Base-by-base conservation (phyloP, 2,888 invertebrate species). In the Eupithecia subumbrata region DNA sequence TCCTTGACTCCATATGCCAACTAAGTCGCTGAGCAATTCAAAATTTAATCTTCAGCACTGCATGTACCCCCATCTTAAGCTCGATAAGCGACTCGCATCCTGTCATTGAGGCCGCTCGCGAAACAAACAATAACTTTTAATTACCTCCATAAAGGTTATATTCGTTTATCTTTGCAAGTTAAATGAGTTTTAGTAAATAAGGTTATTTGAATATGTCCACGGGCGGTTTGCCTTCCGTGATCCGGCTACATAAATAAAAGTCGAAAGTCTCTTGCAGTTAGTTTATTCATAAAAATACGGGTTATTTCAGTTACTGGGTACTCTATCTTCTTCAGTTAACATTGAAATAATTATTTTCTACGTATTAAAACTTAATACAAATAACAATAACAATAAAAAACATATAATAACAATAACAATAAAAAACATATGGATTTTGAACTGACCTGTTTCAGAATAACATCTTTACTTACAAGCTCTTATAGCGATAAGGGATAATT, bases 151-250 rank as follows among this genome's bases (percentile, higher is more conserved):
- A 64, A 22, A 64, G 64, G 64, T 45, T 45, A n/a, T n/a, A 63
- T 71, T 60, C 22, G 71, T 71, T 71, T 64, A 64, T 64, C 71
- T 71, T 71, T 64, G 64, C 12, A 45, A 34, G 45, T 22, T 60
- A 60, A 60, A 60, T 4, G 64, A 64, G 30, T 64, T 34, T 22
- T 16, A 64, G 64, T 34, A 34, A 64, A 64, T 64, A 64, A 18
- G 18, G 16, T 34, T 64, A 18, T 64, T 64, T 64, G 16, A 30
- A 34, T 34, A 64, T 22, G 64, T 64, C 18, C 52, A 11, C 22
- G n/a, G 34, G 9, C 34, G 34, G 34, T 30, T 63, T 16, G 30
- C 63, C 2, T 30, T 63, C 30, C 30, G 30, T 30, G 14, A 16
- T 18, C 63, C 63, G 30, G 30, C 8, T 16, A 63, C 11, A 11